phyloP scores from a whole-genome alignment of 2,888 invertebrate species.

The Parelbella ahira region DNA sequence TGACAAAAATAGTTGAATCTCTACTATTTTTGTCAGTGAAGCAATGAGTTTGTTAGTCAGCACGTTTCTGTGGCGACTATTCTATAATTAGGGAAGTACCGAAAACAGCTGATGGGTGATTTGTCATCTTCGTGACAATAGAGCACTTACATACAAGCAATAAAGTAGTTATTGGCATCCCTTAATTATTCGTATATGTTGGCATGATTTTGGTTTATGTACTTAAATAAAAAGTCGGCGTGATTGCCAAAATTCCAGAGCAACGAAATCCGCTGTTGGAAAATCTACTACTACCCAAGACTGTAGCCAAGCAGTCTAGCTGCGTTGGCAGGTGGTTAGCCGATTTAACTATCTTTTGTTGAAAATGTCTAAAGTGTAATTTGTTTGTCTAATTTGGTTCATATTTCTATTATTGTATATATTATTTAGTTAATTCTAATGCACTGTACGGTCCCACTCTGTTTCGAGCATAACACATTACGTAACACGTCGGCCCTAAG shows the following conservation, averaged over 20 bases:
- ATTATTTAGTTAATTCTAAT: no score
- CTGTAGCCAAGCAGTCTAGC: conserved; percentile 26
- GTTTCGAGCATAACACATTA: no score
- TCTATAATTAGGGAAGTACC: conserved; percentile 8
- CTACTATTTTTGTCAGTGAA: no score
- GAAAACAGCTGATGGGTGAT: neutral
- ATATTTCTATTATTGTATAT: no score
- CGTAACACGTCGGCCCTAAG: conserved; percentile 1
- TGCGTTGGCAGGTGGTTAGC: no score
- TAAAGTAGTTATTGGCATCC: conserved; percentile 7
- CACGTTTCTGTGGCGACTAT: conserved; percentile 1
- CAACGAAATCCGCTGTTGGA: no score
- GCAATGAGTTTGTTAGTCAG: conserved; percentile 13
- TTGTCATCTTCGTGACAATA: neutral
- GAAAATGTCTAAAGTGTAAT: no score
- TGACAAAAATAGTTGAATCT: conserved; percentile 9
- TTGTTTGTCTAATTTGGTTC: conserved; percentile 1
- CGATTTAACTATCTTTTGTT: no score
- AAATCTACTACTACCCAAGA: no score
- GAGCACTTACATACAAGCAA: conserved; percentile 3
- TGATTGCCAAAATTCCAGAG: conserved; percentile 8
- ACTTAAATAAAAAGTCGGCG: neutral
- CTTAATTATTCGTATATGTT: conserved; percentile 5
- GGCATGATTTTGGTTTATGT: neutral
- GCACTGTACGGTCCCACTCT: no score